These are phyloP conservation scores for Euphonia xanthogaster DNA, from an alignment of 2,797 vertebrate species.

Conservation along the genomic window DNA sequence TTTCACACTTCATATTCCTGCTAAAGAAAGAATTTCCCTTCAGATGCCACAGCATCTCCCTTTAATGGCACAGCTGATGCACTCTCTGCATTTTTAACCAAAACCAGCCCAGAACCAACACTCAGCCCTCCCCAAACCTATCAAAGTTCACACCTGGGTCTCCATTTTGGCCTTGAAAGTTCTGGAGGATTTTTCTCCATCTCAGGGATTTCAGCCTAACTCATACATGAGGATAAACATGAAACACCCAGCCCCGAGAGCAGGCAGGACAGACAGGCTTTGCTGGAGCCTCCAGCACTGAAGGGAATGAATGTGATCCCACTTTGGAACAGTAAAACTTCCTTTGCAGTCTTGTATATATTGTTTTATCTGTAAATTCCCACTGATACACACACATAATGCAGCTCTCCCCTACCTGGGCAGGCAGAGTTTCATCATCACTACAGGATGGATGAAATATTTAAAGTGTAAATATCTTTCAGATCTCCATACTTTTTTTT, in stretches of 20 bases:
- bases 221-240: rapidly evolving
- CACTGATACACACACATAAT: rapidly evolving
- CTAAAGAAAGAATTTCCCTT: neutral
- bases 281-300: neutral
- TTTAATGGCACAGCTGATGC: neutral
- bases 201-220: neutral
- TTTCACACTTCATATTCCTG: neutral
- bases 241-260: neutral
- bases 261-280: neutral
- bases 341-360: neutral
- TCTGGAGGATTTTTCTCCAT: neutral
- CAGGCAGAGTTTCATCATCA: neutral
- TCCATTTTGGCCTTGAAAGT: neutral
- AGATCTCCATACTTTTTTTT: neutral
- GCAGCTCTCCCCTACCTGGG: neutral
- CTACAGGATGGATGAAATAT: neutral
- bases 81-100: neutral
- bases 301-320: neutral
- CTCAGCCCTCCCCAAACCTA: neutral
- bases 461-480: neutral
- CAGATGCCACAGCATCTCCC: neutral
- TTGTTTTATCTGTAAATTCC: neutral
- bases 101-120: neutral
- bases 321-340: neutral
- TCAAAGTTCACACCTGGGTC: rapidly evolving